Base-by-base conservation (phyloP, 2,888 invertebrate species). In the Ectobius pallidus region DNA sequence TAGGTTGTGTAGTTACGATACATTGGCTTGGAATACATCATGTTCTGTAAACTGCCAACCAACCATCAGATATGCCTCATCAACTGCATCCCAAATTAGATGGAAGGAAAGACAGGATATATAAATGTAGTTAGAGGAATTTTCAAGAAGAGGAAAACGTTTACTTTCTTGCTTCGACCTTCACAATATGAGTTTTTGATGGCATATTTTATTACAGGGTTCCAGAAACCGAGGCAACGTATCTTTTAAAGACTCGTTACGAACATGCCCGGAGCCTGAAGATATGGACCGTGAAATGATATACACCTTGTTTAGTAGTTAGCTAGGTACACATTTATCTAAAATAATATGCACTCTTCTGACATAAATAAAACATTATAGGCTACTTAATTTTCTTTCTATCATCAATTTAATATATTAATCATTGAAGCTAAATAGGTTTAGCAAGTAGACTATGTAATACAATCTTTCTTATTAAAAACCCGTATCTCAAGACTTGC, bases 111-210 rank as follows among this genome's bases (percentile, higher is more conserved):
- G 20, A 39, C 34, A 39, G 34, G 18, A 49, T 49, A 49, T 1
- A n/a, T n/a, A n/a, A n/a, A n/a, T n/a, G n/a, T n/a, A n/a, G n/a
- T n/a, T n/a, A n/a, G n/a, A n/a, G n/a, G 34, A 11, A 34, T 34
- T 7, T 34, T 6, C 7, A 7, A 7, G 34, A 34, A 34, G 34
- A 34, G 34, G 34, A 34, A 34, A n/a, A n/a, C n/a, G n/a, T n/a
- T n/a, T 34, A 34, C 7, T 11, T 7, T 34, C 7, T 34, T 7
- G 34, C 16, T 25, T 6, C n/a, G 46, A 65, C 65, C 27, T 65
- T 46, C 18, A 25, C 46, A 65, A 46, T 65, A 65, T 46, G 65
- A 46, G 65, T 46, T 65, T 65, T 65, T 65, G 44, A 65, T 65
- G 65, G 27, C 20, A 39, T 18, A 65, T 65, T 65, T 65, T 46